Evolutionary conservation across 2,888 invertebrate species (phyloP).

Genomic region (Polyploca ridens): DNA sequence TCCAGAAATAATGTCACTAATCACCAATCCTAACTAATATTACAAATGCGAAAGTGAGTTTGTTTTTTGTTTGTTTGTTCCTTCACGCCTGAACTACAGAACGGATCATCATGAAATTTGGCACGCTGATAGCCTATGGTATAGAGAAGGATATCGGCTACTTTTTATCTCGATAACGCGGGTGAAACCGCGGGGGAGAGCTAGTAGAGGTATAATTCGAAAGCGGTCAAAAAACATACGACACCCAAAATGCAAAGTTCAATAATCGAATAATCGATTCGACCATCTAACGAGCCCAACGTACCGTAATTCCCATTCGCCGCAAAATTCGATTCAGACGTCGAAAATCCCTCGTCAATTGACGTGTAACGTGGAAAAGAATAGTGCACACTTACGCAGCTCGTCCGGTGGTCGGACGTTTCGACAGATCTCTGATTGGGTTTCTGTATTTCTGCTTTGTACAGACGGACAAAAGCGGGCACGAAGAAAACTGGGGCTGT

Average conservation of each 20-base stretch:
- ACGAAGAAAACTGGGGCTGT: slow-evolving; percentile 23
- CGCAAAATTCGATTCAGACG: slow-evolving; percentile 36
- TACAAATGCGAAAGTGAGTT: too few species aligned
- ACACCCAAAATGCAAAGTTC: background rate
- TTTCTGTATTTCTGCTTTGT: slow-evolving; percentile 58
- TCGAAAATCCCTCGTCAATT: slow-evolving; percentile 32
- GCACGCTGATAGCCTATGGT: too few species aligned
- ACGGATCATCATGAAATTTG: too few species aligned
- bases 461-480: slow-evolving; percentile 54
- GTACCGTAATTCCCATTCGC: slow-evolving; percentile 35
- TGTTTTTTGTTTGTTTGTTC: too few species aligned
- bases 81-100: too few species aligned
- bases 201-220: too few species aligned
- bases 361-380: slow-evolving; percentile 38
- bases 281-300: slow-evolving; percentile 24
- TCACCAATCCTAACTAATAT: too few species aligned
- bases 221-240: background rate
- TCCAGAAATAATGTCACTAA: too few species aligned
- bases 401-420: slow-evolving; percentile 47
- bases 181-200: too few species aligned
- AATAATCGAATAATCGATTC: slow-evolving; percentile 2
- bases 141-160: too few species aligned
- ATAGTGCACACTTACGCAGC: slow-evolving; percentile 31
- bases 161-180: too few species aligned
- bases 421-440: slow-evolving; percentile 69